Evolutionary conservation across 2,797 vertebrate genomes (phyloP), one percentile per base, ranked within the genome.

Genomic region (Rhinella marina): DNA sequence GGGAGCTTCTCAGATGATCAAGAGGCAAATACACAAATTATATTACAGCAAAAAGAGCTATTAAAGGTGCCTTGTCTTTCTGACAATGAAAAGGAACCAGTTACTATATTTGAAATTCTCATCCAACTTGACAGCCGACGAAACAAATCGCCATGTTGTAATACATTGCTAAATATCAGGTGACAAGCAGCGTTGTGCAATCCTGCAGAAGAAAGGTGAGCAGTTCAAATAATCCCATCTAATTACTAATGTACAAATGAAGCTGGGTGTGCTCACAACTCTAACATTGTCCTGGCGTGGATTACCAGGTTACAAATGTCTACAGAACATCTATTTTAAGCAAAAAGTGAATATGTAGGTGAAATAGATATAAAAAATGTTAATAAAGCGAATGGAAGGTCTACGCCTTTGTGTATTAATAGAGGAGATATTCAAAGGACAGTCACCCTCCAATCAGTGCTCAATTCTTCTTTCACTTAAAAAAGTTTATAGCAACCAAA

Each of bases 231-330:
- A 27, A 19, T 27, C 21, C 29, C 54, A 50, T 76, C 23, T 64
- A 86, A 85, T 77, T 78, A 78, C 52, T 21, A n/a, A 62, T 14
- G n/a, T 41, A 64, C 59, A 64, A 85, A 62, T 52, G 41, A 66
- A 27, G 14, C 48, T 54, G 73, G 48, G 61, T 27, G 75, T 70
- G 59, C n/a, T 78, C 61, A 66, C 61, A 56, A 14, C 0, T 27
- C 66, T 41, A 14, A 23, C 52, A 70, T 57, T 32, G 50, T 23
- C 50, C 66, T 79, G 41, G 84, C 17, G 13, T 50, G 29, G 48
- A 50, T 48, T 62, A 50, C 41, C n/a, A 62, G 73, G 25, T 86
- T 19, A 79, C 17, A 56, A 16, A 27, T 1, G 56, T 79, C 54
- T 57, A 79, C 27, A 32, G 27, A 14, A 13, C 32, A 21, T 21